A percentile compares a stretch with the other conserved stretches of the same genome.
phyloP scores from a whole-genome alignment of 2,113 vertebrate genomes.

The Archilochus colubris region DNA sequence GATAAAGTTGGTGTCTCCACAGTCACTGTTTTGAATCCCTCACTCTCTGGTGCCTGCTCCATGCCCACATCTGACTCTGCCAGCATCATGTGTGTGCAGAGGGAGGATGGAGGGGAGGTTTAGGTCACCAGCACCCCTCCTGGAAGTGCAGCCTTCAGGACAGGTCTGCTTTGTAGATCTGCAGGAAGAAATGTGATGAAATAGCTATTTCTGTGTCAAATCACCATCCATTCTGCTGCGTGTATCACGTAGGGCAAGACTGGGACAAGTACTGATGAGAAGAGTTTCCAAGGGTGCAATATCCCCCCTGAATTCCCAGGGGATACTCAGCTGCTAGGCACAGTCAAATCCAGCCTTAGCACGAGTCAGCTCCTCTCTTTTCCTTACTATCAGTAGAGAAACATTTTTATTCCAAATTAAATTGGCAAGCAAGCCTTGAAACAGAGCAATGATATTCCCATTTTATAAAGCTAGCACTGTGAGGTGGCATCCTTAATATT shows the following conservation, averaged over 20 bases:
- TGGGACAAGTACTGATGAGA: not conserved
- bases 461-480: not conserved
- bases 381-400: not conserved
- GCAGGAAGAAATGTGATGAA: not conserved
- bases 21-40: fast-evolving
- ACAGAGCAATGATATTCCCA: not conserved
- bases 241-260: fast-evolving
- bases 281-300: not conserved
- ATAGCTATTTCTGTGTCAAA: not conserved
- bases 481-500: not conserved
- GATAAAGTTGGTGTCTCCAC: not conserved
- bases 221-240: not conserved
- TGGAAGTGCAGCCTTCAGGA: fast-evolving
- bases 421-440: not conserved
- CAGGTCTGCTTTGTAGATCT: not conserved
- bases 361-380: not conserved
- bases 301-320: not conserved
- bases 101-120: not conserved
- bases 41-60: not conserved
- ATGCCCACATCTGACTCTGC: fast-evolving
- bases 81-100: fast-evolving
- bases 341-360: not conserved
- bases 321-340: not conserved
- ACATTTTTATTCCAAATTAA: not conserved
- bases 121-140: not conserved